phyloP scores from a whole-genome alignment of 2,888 invertebrate species.

The Tetramorium bicarinatum region DNA sequence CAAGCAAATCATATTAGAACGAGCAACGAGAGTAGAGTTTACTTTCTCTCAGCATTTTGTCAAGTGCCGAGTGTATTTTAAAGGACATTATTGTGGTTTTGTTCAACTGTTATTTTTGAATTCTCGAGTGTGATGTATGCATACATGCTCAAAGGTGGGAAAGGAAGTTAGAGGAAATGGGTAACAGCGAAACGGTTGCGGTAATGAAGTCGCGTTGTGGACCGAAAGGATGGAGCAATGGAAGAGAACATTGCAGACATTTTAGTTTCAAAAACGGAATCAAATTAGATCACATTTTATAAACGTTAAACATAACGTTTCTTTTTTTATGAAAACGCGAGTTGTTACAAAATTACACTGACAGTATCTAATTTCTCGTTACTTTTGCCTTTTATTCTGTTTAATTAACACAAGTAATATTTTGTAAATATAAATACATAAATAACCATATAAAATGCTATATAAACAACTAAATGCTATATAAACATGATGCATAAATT shows the following conservation, averaged over 20 bases:
- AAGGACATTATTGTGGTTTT: slow-evolving; percentile 16
- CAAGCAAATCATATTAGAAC: neutral
- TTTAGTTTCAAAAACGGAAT: slow-evolving; percentile 16
- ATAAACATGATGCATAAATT: neutral
- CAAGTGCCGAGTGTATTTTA: slow-evolving; percentile 7
- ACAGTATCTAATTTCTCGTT: neutral
- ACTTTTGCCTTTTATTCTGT: neutral
- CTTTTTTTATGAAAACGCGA: neutral
- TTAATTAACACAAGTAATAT: neutral
- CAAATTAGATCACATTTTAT: slow-evolving; percentile 10
- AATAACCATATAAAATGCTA: neutral
- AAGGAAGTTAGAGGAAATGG: slow-evolving; percentile 35
- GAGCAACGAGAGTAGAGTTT: neutral
- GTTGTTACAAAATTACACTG: neutral
- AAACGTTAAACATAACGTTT: neutral
- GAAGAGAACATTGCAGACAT: slow-evolving; percentile 21
- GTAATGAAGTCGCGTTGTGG: slow-evolving; percentile 28
- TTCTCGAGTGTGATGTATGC: slow-evolving; percentile 8
- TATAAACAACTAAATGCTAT: neutral
- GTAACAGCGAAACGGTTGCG: slow-evolving; percentile 26
- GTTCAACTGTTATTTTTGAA: slow-evolving; percentile 40
- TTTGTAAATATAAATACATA: neutral
- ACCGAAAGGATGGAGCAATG: slow-evolving; percentile 12
- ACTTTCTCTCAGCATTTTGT: slow-evolving; percentile 7
- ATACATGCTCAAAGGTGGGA: slow-evolving; percentile 18